phyloP scores from a whole-genome alignment of 2,888 invertebrate genomes.

The Adelognathus sp. region DNA sequence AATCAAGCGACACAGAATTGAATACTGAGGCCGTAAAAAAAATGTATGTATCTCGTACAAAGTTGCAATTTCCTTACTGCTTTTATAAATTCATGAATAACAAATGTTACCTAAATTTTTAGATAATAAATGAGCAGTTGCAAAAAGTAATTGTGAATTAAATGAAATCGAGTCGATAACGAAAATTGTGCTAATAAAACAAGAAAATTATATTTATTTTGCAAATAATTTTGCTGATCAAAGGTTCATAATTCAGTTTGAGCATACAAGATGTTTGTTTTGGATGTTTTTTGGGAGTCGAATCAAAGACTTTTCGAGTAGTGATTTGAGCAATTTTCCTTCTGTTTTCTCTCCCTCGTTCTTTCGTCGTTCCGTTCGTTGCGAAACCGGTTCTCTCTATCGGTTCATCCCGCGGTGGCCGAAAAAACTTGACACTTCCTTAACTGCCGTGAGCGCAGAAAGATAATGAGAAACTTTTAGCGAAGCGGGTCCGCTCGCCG shows the following conservation, averaged over 20 bases:
- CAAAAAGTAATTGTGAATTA: too few relatives aligned
- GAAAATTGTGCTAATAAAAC: too few relatives aligned
- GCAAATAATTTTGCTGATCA: too few relatives aligned
- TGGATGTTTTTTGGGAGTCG: background rate
- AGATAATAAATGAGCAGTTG: too few relatives aligned
- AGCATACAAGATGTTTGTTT: too few relatives aligned
- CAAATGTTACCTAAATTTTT: too few relatives aligned
- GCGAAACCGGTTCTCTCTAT: conserved; percentile 50
- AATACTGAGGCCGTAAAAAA: background rate
- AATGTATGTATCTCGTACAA: background rate
- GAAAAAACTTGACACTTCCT: conserved; percentile 67
- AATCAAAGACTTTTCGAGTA: background rate
- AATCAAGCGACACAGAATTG: background rate
- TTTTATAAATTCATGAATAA: too few relatives aligned
- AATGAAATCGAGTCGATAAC: too few relatives aligned
- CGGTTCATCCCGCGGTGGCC: background rate
- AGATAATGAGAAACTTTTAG: conserved; percentile 69
- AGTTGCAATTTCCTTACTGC: too few relatives aligned
- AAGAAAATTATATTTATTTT: too few relatives aligned
- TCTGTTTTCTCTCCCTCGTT: background rate
- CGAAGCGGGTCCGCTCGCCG: conserved; percentile 37
- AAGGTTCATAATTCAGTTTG: too few relatives aligned
- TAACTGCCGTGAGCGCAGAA: conserved; percentile 65
- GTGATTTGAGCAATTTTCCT: background rate
- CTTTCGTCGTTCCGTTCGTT: too few relatives aligned